These are phyloP conservation scores for Enteromius trimaculatus DNA, from an alignment of 2,797 vertebrate species.

Conservation along the genomic window DNA sequence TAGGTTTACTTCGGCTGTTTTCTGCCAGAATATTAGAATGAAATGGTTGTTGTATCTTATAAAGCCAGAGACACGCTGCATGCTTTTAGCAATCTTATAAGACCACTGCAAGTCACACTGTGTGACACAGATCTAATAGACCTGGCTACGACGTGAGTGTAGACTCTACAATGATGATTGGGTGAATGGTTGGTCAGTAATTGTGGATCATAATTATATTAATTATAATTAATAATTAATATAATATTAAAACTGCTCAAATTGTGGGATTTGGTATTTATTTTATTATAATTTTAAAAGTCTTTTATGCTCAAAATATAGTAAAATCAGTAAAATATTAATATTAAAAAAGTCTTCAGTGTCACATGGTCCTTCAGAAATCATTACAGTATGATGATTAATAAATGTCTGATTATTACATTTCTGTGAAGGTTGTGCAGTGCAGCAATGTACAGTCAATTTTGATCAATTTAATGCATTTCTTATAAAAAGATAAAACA, in stretches of 20 bases:
- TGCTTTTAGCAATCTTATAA: background rate
- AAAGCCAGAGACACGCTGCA: background rate
- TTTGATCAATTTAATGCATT: too few relatives aligned
- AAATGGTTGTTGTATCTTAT: background rate
- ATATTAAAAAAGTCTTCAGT: background rate
- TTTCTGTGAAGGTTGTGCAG: background rate
- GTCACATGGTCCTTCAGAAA: background rate
- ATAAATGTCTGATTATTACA: background rate
- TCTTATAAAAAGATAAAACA: too few relatives aligned
- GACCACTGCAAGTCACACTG: background rate
- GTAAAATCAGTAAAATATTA: background rate
- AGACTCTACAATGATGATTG: background rate
- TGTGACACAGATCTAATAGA: background rate
- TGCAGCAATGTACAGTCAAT: too few relatives aligned
- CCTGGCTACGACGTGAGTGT: background rate
- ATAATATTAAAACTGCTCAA: background rate
- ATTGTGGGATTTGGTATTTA: background rate
- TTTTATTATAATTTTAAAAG: background rate
- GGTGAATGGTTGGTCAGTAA: too few relatives aligned
- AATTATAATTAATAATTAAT: background rate
- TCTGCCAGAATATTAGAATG: background rate
- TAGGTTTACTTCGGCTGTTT: background rate
- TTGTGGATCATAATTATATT: too few relatives aligned
- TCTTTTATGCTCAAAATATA: background rate
- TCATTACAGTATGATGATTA: background rate